A percentile compares a stretch with the other conserved stretches of the same genome.
These are phyloP conservation scores for Eustalomyia histrio DNA, from an alignment of 2,888 invertebrate genomes.

Conservation along the genomic window DNA sequence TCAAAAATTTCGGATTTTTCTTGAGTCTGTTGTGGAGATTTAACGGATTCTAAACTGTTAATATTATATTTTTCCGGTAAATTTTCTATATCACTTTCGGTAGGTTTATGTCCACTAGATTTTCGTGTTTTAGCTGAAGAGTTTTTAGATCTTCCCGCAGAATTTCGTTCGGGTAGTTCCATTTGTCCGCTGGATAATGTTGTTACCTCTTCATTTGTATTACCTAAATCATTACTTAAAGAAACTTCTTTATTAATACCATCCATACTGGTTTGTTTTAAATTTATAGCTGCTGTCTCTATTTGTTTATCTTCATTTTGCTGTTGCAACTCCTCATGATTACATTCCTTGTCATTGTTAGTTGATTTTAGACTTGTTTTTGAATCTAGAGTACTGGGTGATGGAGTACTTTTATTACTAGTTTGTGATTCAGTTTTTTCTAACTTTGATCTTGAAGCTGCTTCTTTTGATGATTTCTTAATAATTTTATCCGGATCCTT, in stretches of 20 bases:
- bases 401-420: constrained; percentile 61
- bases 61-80: constrained; percentile 1
- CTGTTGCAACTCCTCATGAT: constrained; percentile 27
- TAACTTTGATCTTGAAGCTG: constrained; percentile 32
- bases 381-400: constrained; percentile 58
- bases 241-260: constrained; percentile 4
- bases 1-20: constrained; percentile 14
- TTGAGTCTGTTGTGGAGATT: neutral
- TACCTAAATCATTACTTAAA: neutral
- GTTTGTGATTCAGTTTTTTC: constrained; percentile 40
- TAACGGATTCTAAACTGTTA: neutral
- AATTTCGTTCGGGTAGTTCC: constrained; percentile 28
- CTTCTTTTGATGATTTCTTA: constrained; percentile 63
- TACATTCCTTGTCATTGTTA: constrained; percentile 21
- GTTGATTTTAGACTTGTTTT: neutral
- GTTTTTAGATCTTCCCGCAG: constrained; percentile 26
- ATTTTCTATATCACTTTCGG: neutral
- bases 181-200: neutral
- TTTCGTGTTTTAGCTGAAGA: constrained; percentile 48
- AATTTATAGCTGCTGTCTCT: neutral
- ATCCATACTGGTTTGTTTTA: neutral
- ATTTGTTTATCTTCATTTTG: neutral
- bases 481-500: constrained; percentile 70
- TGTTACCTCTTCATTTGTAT: constrained; percentile 1
- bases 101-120: constrained; percentile 30